Evolutionary conservation across 1,140 invertebrate genomes (phyloP), one percentile per base, ranked within the genome.

Genomic region (Nasonia giraulti): DNA sequence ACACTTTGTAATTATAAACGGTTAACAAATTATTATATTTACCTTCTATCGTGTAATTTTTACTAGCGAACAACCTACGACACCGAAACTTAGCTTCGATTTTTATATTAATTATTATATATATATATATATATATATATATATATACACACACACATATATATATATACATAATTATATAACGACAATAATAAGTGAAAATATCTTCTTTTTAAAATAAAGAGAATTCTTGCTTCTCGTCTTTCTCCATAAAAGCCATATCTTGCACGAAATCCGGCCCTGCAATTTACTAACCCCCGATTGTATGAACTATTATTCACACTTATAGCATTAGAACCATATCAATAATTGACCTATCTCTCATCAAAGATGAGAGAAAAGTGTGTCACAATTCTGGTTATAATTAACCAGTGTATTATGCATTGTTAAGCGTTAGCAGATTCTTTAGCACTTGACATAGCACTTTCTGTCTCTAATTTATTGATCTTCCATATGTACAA

Each of bases 311-410:
- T 85, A 85, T 86, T 82, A 86, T 82, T 86, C 80, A 23, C 75
- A 86, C 80, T 83, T 81, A 73, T 83, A 86, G 85, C 75, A 86
- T 86, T 83, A 86, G 80, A 86, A 86, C 62, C 85, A 86, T 86
- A 86, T 86, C 85, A 82, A 83, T 82, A 83, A 69, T 75, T 83
- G 80, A 78, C 76, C 81, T 86, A 3, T 86, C 47, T 66, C 76
- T 83, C 75, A 77, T 86, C 44, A 69, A 76, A 76, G 55, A 75
- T 8, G 31, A 80, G 71, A 33, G 55, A 75, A 80, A 11, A 20
- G 62, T 81, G 55, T 23, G 55, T 85, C 78, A 81, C 17, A 27
- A 75, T 75, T 47, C 55, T 80, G 71, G 37, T 85, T 85, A 75
- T 76, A 80, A 85, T 81, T 47, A 85, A 78, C 66, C 74, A 73